These are phyloP conservation scores for Aphelenchoides avenae DNA, from an alignment of 1,140 invertebrate genomes.

Conservation along the genomic window DNA sequence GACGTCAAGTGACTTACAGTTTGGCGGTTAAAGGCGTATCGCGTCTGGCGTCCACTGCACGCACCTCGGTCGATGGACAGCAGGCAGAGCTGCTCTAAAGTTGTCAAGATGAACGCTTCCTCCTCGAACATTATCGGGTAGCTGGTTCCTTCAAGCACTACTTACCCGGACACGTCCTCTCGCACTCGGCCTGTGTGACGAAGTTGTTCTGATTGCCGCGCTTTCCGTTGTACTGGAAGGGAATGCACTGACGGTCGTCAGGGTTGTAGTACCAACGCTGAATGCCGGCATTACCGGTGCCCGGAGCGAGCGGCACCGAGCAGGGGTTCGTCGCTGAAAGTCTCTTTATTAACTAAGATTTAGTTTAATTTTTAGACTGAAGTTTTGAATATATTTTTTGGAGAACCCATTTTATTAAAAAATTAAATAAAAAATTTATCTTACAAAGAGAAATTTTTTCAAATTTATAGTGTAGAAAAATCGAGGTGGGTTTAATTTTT, in stretches of 20 bases:
- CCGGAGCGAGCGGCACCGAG: conserved; percentile 56
- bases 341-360: not conserved
- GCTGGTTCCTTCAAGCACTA: too few species aligned
- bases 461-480: too few species aligned
- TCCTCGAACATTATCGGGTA: too few species aligned
- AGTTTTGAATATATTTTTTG: too few species aligned
- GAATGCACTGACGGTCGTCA: conserved; percentile 67
- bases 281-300: conserved; percentile 55
- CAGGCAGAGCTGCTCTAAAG: conserved; percentile 56
- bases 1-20: too few species aligned
- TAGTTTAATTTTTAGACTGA: too few species aligned
- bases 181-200: conserved; percentile 74
- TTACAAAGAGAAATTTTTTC: too few species aligned
- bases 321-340: conserved; percentile 58
- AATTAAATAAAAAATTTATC: too few species aligned
- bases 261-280: conserved; percentile 69
- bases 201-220: conserved; percentile 79
- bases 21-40: conserved; percentile 56
- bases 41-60: conserved; percentile 50
- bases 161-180: conserved; percentile 68
- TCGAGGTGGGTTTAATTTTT: too few species aligned
- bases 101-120: too few species aligned
- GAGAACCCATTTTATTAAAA: too few species aligned
- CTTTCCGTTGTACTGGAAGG: conserved; percentile 78
- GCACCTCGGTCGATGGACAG: conserved; percentile 55